phyloP scores from a whole-genome alignment of 2,797 vertebrate genomes.

The Eospalax fontanierii region DNA sequence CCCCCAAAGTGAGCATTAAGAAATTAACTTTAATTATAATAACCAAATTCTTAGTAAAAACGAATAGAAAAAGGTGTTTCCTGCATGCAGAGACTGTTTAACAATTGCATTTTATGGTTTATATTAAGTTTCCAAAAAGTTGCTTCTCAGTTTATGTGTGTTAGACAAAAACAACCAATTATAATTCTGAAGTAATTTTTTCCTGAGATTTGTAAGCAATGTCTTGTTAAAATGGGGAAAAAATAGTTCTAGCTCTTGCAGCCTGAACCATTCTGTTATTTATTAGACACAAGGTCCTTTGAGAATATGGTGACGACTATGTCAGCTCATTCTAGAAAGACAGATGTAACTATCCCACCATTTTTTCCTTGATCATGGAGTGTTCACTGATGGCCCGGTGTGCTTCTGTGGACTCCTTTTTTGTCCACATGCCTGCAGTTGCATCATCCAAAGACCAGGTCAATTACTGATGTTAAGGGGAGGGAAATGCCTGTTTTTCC shows the following conservation, averaged over 20 bases:
- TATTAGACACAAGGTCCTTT: background rate
- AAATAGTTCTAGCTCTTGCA: background rate
- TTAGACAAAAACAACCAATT: conserved; percentile 56
- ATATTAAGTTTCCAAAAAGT: conserved; percentile 72
- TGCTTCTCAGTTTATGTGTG: conserved; percentile 33
- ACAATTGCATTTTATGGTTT: conserved; percentile 77
- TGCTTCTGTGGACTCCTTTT: background rate
- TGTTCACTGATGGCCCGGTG: background rate
- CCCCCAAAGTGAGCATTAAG: conserved; percentile 36
- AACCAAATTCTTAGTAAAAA: conserved; percentile 60
- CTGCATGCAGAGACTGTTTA: conserved; percentile 68
- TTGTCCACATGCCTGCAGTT: background rate
- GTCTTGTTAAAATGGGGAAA: background rate
- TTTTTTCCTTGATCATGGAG: background rate
- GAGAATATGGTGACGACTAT: background rate
- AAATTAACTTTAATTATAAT: conserved; percentile 68
- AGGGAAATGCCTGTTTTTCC: background rate
- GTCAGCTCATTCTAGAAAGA: background rate
- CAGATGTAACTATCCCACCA: background rate
- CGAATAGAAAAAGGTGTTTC: conserved; percentile 75
- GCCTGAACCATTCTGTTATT: conserved; percentile 6
- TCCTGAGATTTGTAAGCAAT: conserved; percentile 55
- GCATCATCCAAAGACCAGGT: background rate
- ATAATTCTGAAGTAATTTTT: conserved; percentile 50
- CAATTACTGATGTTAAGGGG: conserved; percentile 4